Conservation (phyloP, 2,797 vertebrate species). For the Nyctibius grandis region DNA sequence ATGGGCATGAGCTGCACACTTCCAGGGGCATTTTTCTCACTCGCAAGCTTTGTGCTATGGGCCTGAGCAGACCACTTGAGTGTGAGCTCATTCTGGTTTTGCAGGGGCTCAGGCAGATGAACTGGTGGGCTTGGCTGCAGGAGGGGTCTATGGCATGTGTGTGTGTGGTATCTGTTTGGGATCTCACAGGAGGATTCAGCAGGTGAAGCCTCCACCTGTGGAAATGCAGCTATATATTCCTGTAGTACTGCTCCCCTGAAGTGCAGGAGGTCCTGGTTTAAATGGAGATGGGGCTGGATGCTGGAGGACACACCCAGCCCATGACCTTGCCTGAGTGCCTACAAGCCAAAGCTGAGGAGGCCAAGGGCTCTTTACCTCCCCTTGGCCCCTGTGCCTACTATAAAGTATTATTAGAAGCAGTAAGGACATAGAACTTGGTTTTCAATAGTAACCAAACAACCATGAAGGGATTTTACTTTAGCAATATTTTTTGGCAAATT, state of each 20-base stretch:
- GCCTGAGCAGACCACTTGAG: no score
- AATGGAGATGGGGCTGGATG: fast-evolving
- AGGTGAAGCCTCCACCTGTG: not conserved
- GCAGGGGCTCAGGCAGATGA: not conserved
- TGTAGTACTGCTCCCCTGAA: not conserved
- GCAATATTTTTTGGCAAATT: not conserved
- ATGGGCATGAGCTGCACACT: fast-evolving
- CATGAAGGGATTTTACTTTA: not conserved
- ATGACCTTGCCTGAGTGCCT: fast-evolving
- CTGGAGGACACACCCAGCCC: not conserved
- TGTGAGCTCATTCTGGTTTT: not conserved
- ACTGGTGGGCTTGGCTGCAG: not conserved
- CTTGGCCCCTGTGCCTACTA: fast-evolving
- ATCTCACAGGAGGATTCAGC: fast-evolving
- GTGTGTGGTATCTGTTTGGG: fast-evolving
- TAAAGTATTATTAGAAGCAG: not conserved
- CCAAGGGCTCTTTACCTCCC: not conserved
- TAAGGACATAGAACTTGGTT: not conserved
- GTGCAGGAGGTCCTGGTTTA: not conserved
- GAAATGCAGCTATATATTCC: not conserved
- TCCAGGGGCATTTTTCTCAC: fast-evolving
- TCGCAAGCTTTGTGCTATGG: not conserved
- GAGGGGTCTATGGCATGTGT: not conserved
- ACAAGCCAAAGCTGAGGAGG: not conserved
- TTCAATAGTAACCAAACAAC: not conserved